Base-by-base conservation (phyloP, 2,113 vertebrate species). In the Cricetomys ansorgei region DNA sequence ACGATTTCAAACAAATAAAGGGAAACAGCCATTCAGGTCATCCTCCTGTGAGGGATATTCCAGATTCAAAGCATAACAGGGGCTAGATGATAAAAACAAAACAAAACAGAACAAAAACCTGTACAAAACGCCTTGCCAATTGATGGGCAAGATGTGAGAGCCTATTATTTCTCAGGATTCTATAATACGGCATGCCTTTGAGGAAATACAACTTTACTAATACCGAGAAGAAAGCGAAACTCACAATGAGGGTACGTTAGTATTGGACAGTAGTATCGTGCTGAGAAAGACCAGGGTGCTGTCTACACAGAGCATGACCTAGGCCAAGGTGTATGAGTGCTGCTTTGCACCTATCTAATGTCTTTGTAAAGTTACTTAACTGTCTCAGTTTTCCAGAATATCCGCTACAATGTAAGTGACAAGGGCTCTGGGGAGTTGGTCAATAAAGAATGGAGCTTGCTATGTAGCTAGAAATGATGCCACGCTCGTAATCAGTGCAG, bases 261-360 rank as follows among this genome's bases (percentile, higher is more conserved):
- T 59, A 27, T 37, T 17, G 37, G 53, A 79, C 81, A 76, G 17
- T 25, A 67, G 21, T 8, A 23, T 31, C 4, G 7, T 50, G 2
- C 10, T 1, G 37, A 17, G 53, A 73, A 76, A 57, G 37, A 50
- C 29, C 40, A 50, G 25, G 21, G 12, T 62, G 50, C 29, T 72
- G 13, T 43, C 21, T 19, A 2, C 2, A 12, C 15, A 64, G 5
- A 2, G 23, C 4, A 55, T 11, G 23, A 27, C 25, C 23, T 12
- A 40, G 5, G 62, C 2, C 45, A 12, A 23, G 0, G 0, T 15
- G 0, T 9, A 1, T 5, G 25, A 57, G 27, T 62, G 37, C 37
- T 29, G 11, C 27, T 75, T 55, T 0, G 3, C 3, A 27, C 19
- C 9, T 3, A 25, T 7, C 0, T 0, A 3, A 4, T 19, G 21